Conservation (phyloP, 2,797 vertebrate species). For the Astyanax mexicanus region DNA sequence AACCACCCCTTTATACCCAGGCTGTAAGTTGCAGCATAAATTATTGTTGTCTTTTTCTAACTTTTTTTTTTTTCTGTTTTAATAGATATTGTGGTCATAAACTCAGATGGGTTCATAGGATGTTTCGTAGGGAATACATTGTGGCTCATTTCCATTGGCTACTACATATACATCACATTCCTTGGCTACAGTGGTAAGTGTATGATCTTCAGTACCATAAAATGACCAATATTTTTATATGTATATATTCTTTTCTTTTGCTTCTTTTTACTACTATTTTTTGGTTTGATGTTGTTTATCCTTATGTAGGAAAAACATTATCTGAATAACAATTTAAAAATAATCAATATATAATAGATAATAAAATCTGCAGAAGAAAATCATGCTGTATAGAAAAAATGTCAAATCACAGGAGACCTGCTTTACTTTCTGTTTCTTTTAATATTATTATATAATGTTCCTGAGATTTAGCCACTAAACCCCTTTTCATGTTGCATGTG, state of each 20-base stretch:
- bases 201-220: neutral
- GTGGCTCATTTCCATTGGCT: slow-evolving; percentile 93
- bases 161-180: slow-evolving; percentile 98
- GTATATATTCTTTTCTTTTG: neutral
- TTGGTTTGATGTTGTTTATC: no score
- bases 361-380: no score
- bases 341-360: no score
- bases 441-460: no score
- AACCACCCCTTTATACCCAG: neutral
- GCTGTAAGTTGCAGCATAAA: neutral
- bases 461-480: no score
- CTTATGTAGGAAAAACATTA: no score
- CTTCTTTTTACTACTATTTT: no score
- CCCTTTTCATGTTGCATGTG: no score
- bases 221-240: neutral
- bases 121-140: slow-evolving; percentile 93
- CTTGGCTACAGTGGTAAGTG: slow-evolving; percentile 94
- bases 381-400: no score
- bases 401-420: no score
- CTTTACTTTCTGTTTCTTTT: no score
- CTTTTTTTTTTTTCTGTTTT: slow-evolving; percentile 33
- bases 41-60: neutral
- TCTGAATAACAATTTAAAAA: no score
- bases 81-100: slow-evolving; percentile 89
- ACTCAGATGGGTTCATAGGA: slow-evolving; percentile 85